These are phyloP conservation scores for Bradysia coprophila DNA, from an alignment of 1,140 invertebrate genomes.

Conservation along the genomic window DNA sequence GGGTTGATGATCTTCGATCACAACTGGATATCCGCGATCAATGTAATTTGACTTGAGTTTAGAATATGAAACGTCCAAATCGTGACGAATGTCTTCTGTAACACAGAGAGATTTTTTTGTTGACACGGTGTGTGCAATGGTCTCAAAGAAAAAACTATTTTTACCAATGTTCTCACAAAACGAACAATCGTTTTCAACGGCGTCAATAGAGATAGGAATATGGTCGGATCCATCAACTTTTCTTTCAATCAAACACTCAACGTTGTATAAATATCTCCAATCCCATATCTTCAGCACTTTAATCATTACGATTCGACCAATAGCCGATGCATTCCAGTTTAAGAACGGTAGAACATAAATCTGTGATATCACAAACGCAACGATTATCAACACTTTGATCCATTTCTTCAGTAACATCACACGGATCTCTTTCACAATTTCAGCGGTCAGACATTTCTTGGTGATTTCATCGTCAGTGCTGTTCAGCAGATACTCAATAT, in stretches of 20 bases:
- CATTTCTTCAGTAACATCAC: conserved; percentile 1
- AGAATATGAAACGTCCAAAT: not conserved
- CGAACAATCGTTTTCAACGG: not conserved
- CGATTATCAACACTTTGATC: not conserved
- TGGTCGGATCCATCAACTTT: not conserved
- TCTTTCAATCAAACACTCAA: conserved; percentile 40
- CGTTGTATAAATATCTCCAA: conserved; percentile 43
- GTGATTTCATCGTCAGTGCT: no score
- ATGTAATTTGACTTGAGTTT: not conserved
- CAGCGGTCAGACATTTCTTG: no score
- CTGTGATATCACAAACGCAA: not conserved
- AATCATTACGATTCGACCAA: conserved; percentile 30
- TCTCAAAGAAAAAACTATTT: not conserved
- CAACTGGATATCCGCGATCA: not conserved
- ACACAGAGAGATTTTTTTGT: no score
- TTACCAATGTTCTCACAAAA: conserved; percentile 1
- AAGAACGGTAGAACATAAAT: conserved; percentile 10
- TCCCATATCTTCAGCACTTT: conserved; percentile 45
- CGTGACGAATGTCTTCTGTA: not conserved
- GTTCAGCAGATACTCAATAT: no score
- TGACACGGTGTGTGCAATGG: no score
- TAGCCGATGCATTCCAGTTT: conserved; percentile 27
- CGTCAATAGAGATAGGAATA: not conserved
- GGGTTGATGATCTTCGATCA: not conserved
- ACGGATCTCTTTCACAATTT: no score